Evolutionary conservation across 1,140 invertebrate species (phyloP).

Genomic region (Drosophila ficusphila): DNA sequence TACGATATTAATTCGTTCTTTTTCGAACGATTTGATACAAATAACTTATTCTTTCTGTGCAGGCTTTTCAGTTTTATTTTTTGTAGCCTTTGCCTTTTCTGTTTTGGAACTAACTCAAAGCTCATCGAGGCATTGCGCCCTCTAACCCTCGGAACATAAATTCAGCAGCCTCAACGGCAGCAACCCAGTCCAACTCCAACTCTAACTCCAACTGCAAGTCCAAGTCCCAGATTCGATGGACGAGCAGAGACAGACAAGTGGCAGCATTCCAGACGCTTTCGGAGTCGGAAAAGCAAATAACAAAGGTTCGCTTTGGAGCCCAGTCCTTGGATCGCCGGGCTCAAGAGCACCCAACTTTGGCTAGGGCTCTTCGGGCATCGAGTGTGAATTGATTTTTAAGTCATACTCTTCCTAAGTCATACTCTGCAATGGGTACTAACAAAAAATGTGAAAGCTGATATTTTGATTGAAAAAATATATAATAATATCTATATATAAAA

Average conservation of each 20-base stretch:
- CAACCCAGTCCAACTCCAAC: slow-evolving; percentile 34
- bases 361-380: slow-evolving; percentile 52
- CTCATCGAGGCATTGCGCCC: slow-evolving; percentile 74
- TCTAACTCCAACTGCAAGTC: slow-evolving; percentile 19
- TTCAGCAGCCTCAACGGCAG: slow-evolving; percentile 60
- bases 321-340: slow-evolving; percentile 15
- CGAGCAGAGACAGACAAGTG: slow-evolving; percentile 76
- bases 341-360: slow-evolving; percentile 12
- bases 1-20: too few relatives aligned
- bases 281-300: slow-evolving; percentile 68
- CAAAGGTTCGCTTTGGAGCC: slow-evolving; percentile 58
- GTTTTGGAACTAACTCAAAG: slow-evolving; percentile 57
- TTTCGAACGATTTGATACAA: background rate
- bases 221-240: slow-evolving; percentile 29
- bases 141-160: slow-evolving; percentile 80
- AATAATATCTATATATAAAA: too few relatives aligned
- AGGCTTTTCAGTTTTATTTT: slow-evolving; percentile 12
- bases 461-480: too few relatives aligned
- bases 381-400: slow-evolving; percentile 82
- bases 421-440: background rate
- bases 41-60: background rate
- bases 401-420: background rate
- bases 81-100: slow-evolving; percentile 15
- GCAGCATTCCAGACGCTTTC: slow-evolving; percentile 64
- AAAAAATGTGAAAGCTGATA: too few relatives aligned